Evolutionary conservation across 1,140 invertebrate genomes (phyloP), one percentile per base, ranked within the genome.

Genomic region (Pachypeltis micranthus): DNA sequence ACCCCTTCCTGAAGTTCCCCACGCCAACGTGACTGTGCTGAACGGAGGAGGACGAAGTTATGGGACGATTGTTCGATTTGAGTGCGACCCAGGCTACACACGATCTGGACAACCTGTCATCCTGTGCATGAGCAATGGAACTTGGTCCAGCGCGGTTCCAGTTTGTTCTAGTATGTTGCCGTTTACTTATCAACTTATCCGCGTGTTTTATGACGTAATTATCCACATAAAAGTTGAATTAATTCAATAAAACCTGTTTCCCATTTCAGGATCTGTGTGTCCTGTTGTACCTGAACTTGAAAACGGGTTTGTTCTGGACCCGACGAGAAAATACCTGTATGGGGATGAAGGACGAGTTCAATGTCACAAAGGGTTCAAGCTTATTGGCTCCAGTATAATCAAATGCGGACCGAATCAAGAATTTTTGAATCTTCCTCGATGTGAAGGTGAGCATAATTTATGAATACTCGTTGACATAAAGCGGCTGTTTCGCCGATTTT

Each of bases 81-180:
- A 94, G 73, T 98, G 96, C 73, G 90, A 94, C 69, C 84, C 91
- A 7, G 96, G 96, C 0, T 98, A 95, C 71, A 82, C 90, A 31
- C 79, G 93, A 67, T 85, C 80, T 64, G 94, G 94, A 28, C 84
- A 89, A 72, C 91, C 91, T 27, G 91, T 93, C 1, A 84, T 98
- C 39, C 80, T 95, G 19, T 98, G 96, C 73, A 93, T 92, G 87
- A 91, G 90, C 69, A 93, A 96, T 72, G 95, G 95, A 25, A 93
- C 91, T 4, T 98, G 96, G 96, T 95, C 92, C 44, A 88, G 89
- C 56, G 82, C 87, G 63, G 89, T 94, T 16, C 94, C 95, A 16
- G 83, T 81, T 2, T 98, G 95, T 74, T 82, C 88, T 62, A 83
- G 91, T 82, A 79, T 80, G 81, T 76, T 60, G 61, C 10, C 23